Conservation (phyloP, 2,113 vertebrate genomes). For the Cryptomyrus ogoouensis region DNA sequence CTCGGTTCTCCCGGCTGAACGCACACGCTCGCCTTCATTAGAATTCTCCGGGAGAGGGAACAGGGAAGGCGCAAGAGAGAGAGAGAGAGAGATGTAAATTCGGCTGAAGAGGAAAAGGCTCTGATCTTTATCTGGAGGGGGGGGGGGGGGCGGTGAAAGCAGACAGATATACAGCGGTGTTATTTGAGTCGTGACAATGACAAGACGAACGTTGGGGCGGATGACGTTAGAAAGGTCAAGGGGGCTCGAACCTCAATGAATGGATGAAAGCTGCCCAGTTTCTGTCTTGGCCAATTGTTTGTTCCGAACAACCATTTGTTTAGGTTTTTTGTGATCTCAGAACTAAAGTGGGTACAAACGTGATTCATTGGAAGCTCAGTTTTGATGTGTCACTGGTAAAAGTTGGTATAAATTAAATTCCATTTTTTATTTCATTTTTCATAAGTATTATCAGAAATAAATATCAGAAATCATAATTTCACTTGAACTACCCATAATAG, state of each 20-base stretch:
- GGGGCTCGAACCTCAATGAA: background rate
- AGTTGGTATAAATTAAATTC: background rate
- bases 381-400: background rate
- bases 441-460: background rate
- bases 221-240: background rate
- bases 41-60: constrained; percentile 94
- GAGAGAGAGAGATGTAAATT: constrained; percentile 93
- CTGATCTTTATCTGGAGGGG: constrained; percentile 67
- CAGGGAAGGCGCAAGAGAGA: constrained; percentile 62
- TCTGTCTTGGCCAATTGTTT: background rate
- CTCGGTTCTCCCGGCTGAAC: constrained; percentile 85
- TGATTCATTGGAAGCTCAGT: background rate
- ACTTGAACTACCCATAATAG: background rate
- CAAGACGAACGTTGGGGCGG: background rate
- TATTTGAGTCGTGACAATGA: constrained; percentile 18
- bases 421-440: background rate
- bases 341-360: background rate
- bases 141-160: constrained; percentile 26
- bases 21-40: constrained; percentile 91
- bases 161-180: background rate
- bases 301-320: background rate
- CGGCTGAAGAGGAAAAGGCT: constrained; percentile 80
- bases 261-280: background rate
- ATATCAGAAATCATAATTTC: background rate
- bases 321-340: background rate